These are phyloP conservation scores for Camponotus floridanus DNA, from an alignment of 1,140 invertebrate species.

Conservation along the genomic window DNA sequence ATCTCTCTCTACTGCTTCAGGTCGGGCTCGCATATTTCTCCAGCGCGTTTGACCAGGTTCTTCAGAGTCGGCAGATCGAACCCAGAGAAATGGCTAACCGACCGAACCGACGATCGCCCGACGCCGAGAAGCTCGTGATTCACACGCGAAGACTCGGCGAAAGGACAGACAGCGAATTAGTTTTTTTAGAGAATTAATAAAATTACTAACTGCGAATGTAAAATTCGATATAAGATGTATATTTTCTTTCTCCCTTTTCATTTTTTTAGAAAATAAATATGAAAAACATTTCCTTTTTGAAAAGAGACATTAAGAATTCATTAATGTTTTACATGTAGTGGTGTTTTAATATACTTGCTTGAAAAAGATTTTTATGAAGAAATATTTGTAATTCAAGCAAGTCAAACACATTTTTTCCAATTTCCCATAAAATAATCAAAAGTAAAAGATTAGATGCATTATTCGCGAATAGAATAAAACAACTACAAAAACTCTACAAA, in stretches of 20 bases:
- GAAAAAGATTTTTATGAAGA: too few relatives aligned
- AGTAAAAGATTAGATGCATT: neutral
- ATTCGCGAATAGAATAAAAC: neutral
- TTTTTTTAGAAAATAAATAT: too few relatives aligned
- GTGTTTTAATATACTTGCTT: neutral
- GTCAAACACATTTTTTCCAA: neutral
- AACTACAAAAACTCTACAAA: neutral
- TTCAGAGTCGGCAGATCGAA: slow-evolving; percentile 55
- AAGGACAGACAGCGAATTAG: too few relatives aligned
- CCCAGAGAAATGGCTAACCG: slow-evolving; percentile 54
- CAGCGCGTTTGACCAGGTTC: slow-evolving; percentile 69
- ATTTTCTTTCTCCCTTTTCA: too few relatives aligned
- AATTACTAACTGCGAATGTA: neutral
- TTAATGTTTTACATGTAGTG: neutral
- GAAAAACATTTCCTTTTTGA: neutral
- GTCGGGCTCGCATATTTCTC: slow-evolving; percentile 70
- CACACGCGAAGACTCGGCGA: neutral
- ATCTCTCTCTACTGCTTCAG: slow-evolving; percentile 79
- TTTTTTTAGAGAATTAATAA: neutral
- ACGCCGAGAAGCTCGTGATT: slow-evolving; percentile 20
- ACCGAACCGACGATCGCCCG: slow-evolving; percentile 30
- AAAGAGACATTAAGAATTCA: neutral
- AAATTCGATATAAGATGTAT: neutral
- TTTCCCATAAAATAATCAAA: neutral
- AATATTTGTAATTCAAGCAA: too few relatives aligned